Percentiles rank a stretch among this genome's conserved stretches.
These are phyloP conservation scores for Struthio camelus DNA, from an alignment of 2,113 vertebrate species.

Conservation along the genomic window DNA sequence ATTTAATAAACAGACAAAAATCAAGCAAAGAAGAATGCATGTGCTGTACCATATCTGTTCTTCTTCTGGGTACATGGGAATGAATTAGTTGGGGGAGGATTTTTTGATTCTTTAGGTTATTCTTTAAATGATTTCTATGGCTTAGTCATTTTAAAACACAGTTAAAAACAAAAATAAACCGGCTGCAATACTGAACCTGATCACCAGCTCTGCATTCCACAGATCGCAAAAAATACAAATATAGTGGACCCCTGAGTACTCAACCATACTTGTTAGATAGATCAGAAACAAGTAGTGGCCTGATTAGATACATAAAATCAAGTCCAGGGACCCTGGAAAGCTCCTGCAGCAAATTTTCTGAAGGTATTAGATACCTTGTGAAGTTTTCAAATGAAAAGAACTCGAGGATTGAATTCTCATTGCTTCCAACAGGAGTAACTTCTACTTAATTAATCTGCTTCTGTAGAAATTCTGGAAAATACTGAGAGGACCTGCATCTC, in stretches of 20 bases:
- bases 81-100: not conserved
- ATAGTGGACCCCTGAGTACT: not conserved
- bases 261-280: not conserved
- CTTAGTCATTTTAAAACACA: not conserved
- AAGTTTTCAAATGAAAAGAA: not conserved
- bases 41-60: fast-evolving
- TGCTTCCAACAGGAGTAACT: not conserved
- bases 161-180: not conserved
- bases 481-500: not conserved
- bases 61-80: not conserved
- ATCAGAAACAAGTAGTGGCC: not conserved
- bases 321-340: not conserved
- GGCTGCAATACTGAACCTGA: not conserved
- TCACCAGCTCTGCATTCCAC: not conserved
- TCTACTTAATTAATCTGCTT: not conserved
- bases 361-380: not conserved
- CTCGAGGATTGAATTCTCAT: not conserved
- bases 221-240: not conserved
- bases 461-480: not conserved
- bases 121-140: not conserved
- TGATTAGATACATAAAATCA: not conserved
- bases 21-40: not conserved
- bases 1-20: not conserved
- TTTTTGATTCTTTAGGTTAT: not conserved
- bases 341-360: not conserved